These are phyloP conservation scores for Proctacanthus coquilletti DNA, from an alignment of 1,140 invertebrate genomes.

Conservation along the genomic window DNA sequence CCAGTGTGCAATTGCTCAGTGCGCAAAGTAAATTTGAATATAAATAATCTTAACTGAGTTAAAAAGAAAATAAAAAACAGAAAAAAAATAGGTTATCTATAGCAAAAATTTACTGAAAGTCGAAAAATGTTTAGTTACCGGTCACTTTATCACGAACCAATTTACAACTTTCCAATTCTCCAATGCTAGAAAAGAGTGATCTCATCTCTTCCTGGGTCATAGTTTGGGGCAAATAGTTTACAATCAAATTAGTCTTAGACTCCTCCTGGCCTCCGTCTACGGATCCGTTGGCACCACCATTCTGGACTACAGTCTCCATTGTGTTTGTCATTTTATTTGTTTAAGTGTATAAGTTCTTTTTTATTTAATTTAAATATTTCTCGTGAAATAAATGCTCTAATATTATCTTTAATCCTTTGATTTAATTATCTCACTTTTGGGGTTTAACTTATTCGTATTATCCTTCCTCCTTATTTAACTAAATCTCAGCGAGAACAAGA, in stretches of 20 bases:
- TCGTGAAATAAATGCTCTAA: conserved; percentile 1
- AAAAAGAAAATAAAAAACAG: neutral
- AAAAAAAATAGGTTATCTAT: neutral
- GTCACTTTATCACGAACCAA: conserved; percentile 80
- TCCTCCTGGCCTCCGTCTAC: conserved; percentile 35
- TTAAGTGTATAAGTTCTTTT: conserved; percentile 1
- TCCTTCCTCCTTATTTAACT: conserved; percentile 5
- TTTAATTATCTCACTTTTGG: conserved; percentile 3
- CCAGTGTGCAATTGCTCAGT: too few species aligned
- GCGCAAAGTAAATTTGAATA: neutral
- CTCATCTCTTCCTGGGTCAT: conserved; percentile 86
- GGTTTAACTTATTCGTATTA: conserved; percentile 8
- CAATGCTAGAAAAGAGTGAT: conserved; percentile 70
- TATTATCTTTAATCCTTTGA: neutral
- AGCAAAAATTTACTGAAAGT: neutral
- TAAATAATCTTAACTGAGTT: neutral
- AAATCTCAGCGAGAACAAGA: too few species aligned
- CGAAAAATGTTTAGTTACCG: conserved; percentile 28
- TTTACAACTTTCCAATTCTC: conserved; percentile 82
- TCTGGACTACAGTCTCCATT: conserved; percentile 28
- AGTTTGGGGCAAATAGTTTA: conserved; percentile 83
- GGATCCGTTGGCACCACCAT: conserved; percentile 41
- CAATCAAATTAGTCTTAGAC: conserved; percentile 67
- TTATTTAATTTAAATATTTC: conserved; percentile 1
- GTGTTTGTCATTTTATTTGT: conserved; percentile 26